Base-by-base conservation (phyloP, 2,797 vertebrate species). In the Bucorvus abyssinicus region DNA sequence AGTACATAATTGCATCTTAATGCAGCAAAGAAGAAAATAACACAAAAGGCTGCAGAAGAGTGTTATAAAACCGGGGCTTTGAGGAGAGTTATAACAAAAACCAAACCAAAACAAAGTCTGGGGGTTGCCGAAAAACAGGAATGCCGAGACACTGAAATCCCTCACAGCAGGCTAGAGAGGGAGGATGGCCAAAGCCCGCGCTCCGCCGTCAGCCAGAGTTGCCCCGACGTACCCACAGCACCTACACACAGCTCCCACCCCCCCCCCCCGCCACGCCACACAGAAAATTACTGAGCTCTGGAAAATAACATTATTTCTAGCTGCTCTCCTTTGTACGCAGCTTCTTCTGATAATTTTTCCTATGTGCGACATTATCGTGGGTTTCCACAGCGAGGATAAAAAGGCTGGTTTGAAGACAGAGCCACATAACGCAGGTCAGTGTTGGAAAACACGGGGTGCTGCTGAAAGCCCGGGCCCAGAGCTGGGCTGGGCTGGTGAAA, bases 1-100 rank as follows among this genome's bases (percentile, higher is more conserved):
- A 97, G 73, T 92, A 83, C 75, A 87, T 96, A 96, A 96, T 76
- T 97, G 89, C 73, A 90, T 88, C 93, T 94, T 91, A 89, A 97
- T 76, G 92, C 94, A 79, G 80, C 89, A 82, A 88, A 93, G 93
- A 45, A 93, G 77, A 95, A 91, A 61, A 88, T 70, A 73, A 93
- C 59, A 91, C 87, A 92, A 79, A 90, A 38, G 79, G 49, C 67
- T 84, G 45, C 71, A 83, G 60, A 55, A 65, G 93, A 85, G 53
- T 38, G 21, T 83, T 94, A 29, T 7, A 47, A 57, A 87, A 86
- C 83, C 63, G 61, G 49, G 80, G 32, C 23, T 8, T 26, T 85
- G 73, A 40, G 23, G 68, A 38, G 30, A 61, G 86, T 16, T 40
- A 16, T 56, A 64, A 34, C 27, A n/a, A 52, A 49, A 64, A 12